These are phyloP conservation scores for Babylonia areolata DNA, from an alignment of 1,140 invertebrate species.

Conservation along the genomic window DNA sequence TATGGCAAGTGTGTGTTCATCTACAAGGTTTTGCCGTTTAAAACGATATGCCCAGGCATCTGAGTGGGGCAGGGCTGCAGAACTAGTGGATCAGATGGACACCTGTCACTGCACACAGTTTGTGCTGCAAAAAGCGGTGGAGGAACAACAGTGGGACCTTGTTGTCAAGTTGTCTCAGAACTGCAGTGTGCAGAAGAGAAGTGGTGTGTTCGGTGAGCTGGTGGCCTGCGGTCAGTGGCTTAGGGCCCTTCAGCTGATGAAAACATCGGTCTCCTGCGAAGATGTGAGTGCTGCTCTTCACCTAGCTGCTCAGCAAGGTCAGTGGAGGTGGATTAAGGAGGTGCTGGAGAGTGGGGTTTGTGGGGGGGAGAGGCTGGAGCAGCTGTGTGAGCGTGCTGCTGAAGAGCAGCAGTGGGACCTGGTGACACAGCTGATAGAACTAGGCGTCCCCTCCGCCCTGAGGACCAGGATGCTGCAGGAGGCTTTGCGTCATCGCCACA, in stretches of 20 bases:
- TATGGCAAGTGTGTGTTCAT: too few relatives aligned
- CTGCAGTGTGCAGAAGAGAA: neutral
- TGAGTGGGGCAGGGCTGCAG: neutral
- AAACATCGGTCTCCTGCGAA: neutral
- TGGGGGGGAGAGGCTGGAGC: neutral
- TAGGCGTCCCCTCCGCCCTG: neutral
- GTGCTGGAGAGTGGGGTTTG: neutral
- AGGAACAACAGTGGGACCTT: neutral
- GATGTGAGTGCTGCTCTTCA: neutral
- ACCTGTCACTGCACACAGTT: neutral
- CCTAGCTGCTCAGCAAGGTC: neutral
- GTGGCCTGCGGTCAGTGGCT: neutral
- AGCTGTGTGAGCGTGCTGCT: neutral
- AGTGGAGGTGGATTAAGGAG: neutral
- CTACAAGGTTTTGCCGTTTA: neutral
- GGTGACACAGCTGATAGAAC: neutral
- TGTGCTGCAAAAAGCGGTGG: neutral
- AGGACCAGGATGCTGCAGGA: neutral
- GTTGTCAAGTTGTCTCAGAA: neutral
- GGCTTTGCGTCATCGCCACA: neutral
- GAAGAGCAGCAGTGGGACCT: neutral
- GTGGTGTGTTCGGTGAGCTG: neutral
- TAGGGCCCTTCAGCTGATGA: neutral
- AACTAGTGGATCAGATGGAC: neutral
- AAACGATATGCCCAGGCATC: neutral